Percentiles rank a stretch among this genome's conserved stretches.
phyloP scores from a whole-genome alignment of 2,113 vertebrate genomes.

The Picathartes gymnocephalus region DNA sequence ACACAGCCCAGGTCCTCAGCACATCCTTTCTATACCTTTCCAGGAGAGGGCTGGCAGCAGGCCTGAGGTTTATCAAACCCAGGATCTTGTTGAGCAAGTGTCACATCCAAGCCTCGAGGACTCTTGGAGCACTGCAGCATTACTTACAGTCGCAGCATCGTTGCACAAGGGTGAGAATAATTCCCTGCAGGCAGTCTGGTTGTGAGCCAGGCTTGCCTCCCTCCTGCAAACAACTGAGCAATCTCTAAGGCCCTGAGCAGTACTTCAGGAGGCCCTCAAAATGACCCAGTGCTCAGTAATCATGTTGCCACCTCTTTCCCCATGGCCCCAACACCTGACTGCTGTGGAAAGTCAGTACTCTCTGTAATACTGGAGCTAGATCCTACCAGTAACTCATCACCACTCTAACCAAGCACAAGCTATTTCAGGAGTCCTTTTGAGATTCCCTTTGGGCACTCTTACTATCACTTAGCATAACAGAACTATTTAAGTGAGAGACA shows the following conservation, averaged over 20 bases:
- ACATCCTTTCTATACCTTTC: not conserved
- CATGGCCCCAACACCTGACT: not conserved
- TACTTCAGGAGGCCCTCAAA: not conserved
- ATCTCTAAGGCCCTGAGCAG: not conserved
- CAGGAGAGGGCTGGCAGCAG: not conserved
- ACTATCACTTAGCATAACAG: not conserved
- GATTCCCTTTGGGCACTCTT: not conserved
- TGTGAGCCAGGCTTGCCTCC: not conserved
- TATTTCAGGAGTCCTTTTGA: not conserved
- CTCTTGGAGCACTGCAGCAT: not conserved
- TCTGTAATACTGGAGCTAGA: not conserved
- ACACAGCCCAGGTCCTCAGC: not conserved
- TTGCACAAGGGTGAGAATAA: not conserved
- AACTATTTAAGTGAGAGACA: not conserved
- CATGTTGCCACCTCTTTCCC: not conserved
- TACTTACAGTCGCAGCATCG: not conserved
- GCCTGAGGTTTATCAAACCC: not conserved
- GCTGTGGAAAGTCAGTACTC: not conserved
- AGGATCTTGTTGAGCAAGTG: not conserved
- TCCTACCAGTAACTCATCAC: not conserved
- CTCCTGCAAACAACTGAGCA: not conserved
- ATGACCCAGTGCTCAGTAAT: not conserved
- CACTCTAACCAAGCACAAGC: not conserved
- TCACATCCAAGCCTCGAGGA: not conserved
- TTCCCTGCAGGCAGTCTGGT: not conserved